Percentiles rank a stretch among this genome's conserved stretches.
Conservation (phyloP, 2,888 invertebrate species). For the Diploptera punctata region DNA sequence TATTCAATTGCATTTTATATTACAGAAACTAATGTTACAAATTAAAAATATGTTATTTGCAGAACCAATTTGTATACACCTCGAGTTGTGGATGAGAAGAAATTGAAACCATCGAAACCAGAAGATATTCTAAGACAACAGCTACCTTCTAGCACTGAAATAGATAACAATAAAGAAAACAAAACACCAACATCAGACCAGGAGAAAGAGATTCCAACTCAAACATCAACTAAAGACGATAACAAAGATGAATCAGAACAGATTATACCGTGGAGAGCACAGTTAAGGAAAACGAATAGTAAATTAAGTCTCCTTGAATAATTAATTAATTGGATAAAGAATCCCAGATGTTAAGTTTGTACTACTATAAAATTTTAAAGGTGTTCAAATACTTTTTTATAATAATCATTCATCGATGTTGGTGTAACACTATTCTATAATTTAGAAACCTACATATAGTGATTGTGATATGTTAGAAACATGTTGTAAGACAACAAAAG, state of each 20-base stretch:
- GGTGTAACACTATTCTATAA: too few species aligned
- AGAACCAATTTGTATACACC: slow-evolving; percentile 76
- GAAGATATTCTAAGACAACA: slow-evolving; percentile 49
- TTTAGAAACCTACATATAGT: too few species aligned
- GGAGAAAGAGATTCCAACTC: slow-evolving; percentile 38
- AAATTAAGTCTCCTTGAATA: slow-evolving; percentile 81
- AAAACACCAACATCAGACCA: slow-evolving; percentile 48
- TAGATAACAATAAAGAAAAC: slow-evolving; percentile 53
- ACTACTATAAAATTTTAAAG: too few species aligned
- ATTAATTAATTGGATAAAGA: too few species aligned
- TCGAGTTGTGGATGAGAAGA: slow-evolving; percentile 63
- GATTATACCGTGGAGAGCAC: slow-evolving; percentile 90
- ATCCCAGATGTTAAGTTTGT: too few species aligned
- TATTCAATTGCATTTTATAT: too few species aligned
- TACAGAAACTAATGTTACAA: too few species aligned
- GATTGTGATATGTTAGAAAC: too few species aligned
- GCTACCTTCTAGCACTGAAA: slow-evolving; percentile 47
- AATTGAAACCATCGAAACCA: slow-evolving; percentile 20
- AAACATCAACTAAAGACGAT: slow-evolving; percentile 36
- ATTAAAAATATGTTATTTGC: too few species aligned
- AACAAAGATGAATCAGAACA: slow-evolving; percentile 50
- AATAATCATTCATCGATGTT: too few species aligned
- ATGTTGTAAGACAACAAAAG: too few species aligned
- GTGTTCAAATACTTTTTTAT: too few species aligned
- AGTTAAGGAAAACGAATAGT: slow-evolving; percentile 88